Conservation (phyloP, 2,888 invertebrate genomes). For the Drosophila borealis region DNA sequence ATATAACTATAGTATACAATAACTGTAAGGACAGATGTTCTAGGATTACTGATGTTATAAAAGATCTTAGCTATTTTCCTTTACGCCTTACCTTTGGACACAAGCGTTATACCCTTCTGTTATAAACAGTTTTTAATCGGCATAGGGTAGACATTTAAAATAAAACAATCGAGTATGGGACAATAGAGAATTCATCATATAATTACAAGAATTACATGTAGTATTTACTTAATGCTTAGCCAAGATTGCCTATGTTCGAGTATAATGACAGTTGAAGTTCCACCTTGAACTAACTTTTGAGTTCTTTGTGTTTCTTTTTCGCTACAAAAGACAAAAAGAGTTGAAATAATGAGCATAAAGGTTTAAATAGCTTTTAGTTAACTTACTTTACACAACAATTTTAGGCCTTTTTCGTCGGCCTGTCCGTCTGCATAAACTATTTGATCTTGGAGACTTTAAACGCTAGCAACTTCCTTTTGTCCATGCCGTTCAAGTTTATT, state of each 20-base stretch:
- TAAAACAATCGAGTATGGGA: conserved; percentile 14
- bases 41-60: too few species aligned
- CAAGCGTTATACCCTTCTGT: neutral
- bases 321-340: neutral
- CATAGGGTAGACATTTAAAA: conserved; percentile 3
- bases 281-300: conserved; percentile 15
- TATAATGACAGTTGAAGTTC: conserved; percentile 10
- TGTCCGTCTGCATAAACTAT: too few species aligned
- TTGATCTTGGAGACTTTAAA: too few species aligned
- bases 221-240: conserved; percentile 7
- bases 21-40: too few species aligned
- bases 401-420: too few species aligned
- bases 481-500: too few species aligned
- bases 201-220: conserved; percentile 11
- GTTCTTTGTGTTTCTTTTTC: conserved; percentile 1
- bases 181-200: conserved; percentile 20
- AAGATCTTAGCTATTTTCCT: too few species aligned
- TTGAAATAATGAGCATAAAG: too few species aligned
- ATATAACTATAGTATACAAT: too few species aligned
- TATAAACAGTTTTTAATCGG: neutral
- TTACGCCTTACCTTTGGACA: neutral
- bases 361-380: too few species aligned
- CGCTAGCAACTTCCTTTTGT: too few species aligned
- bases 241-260: neutral
- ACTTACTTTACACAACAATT: too few species aligned